phyloP scores from a whole-genome alignment of 2,888 invertebrate species.

The Eudemis profundana region DNA sequence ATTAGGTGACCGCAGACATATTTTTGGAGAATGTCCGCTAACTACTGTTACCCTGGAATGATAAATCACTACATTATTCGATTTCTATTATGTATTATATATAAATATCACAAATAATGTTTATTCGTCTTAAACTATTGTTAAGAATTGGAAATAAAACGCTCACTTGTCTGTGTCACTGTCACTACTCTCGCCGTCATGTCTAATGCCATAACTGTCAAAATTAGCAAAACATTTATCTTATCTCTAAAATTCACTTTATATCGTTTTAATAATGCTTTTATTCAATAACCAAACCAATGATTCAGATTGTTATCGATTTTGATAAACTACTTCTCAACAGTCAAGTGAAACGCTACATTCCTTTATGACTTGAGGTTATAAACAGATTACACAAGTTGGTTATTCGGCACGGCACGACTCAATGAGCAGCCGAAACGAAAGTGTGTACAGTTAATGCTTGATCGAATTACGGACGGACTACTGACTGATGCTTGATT shows the following conservation, averaged over 20 bases:
- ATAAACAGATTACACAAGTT: conserved; percentile 39
- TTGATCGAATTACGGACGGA: conserved; percentile 33
- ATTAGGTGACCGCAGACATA: too few species aligned
- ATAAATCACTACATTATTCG: too few species aligned
- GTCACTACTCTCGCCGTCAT: too few species aligned
- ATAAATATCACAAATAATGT: too few species aligned
- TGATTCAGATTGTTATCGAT: conserved; percentile 7
- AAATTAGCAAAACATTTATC: conserved; percentile 24
- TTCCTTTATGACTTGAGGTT: conserved; percentile 25
- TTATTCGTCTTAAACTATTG: too few species aligned
- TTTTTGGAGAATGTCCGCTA: too few species aligned
- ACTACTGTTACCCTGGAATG: too few species aligned
- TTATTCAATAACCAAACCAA: background rate
- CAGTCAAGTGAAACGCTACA: background rate
- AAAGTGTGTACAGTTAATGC: conserved; percentile 38
- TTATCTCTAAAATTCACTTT: conserved; percentile 10
- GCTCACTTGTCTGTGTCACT: background rate
- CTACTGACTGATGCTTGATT: conserved; percentile 32
- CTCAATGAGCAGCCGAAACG: conserved; percentile 34
- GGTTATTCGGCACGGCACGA: conserved; percentile 31
- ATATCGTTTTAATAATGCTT: background rate
- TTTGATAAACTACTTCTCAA: conserved; percentile 19
- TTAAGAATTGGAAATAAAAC: background rate
- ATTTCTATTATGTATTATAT: too few species aligned
- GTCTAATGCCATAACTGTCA: too few species aligned